phyloP scores from a whole-genome alignment of 2,113 vertebrate species.

The Aspidoscelis tigris region DNA sequence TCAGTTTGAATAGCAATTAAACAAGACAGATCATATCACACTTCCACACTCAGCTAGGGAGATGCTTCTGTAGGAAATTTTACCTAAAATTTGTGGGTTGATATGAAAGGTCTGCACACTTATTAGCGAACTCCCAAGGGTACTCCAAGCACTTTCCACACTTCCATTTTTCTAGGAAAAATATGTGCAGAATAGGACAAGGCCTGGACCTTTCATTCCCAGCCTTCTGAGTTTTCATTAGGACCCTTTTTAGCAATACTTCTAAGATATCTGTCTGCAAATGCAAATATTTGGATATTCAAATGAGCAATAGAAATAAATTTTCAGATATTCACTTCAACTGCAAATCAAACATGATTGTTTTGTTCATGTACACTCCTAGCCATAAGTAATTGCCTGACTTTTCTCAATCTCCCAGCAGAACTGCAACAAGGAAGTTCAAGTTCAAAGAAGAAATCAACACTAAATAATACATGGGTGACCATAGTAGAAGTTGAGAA shows the following conservation, averaged over 20 bases:
- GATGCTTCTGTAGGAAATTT: neutral
- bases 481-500: no score
- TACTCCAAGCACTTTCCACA: neutral
- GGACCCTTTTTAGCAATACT: no score
- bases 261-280: no score
- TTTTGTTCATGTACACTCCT: no score
- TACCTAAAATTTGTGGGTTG: neutral
- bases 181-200: no score
- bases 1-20: neutral
- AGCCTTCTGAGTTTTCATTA: no score
- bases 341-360: neutral
- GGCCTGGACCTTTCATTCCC: no score
- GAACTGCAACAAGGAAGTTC: neutral
- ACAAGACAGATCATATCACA: neutral
- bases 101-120: neutral
- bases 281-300: no score
- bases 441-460: neutral
- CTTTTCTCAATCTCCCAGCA: neutral
- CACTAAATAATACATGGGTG: neutral
- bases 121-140: neutral
- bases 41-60: rapidly evolving
- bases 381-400: neutral
- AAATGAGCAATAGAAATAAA: no score
- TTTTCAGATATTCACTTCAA: no score
- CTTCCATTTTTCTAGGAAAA: neutral